Evolutionary conservation across 2,888 invertebrate species (phyloP).

Genomic region (Drosophila pseudotakahashii): DNA sequence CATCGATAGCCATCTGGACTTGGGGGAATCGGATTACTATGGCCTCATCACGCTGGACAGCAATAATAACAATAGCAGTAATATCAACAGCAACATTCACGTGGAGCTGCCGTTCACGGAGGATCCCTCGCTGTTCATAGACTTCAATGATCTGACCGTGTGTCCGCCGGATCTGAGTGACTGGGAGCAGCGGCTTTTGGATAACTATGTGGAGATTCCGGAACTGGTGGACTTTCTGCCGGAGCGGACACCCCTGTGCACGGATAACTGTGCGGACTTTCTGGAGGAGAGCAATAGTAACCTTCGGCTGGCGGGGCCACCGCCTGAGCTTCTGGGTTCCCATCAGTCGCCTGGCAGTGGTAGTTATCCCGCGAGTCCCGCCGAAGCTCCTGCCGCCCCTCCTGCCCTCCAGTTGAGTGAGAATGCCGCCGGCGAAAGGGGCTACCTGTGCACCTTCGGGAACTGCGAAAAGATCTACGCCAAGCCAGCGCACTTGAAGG

Average conservation of each 20-base stretch:
- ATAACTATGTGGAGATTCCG: constrained; percentile 82
- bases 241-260: constrained; percentile 86
- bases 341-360: background rate
- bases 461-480: constrained; percentile 93
- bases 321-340: background rate
- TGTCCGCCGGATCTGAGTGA: constrained; percentile 75
- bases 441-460: constrained; percentile 89
- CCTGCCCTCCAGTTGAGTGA: constrained; percentile 78
- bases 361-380: background rate
- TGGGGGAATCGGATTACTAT: constrained; percentile 58
- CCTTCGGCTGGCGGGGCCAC: constrained; percentile 57
- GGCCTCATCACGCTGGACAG: constrained; percentile 67
- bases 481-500: constrained; percentile 95
- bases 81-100: constrained; percentile 7
- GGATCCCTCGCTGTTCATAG: constrained; percentile 19
- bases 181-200: constrained; percentile 82
- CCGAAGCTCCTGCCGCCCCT: background rate
- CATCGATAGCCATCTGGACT: constrained; percentile 31
- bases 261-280: constrained; percentile 86
- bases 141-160: constrained; percentile 27
- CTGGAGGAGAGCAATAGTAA: constrained; percentile 84
- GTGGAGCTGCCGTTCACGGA: background rate
- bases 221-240: constrained; percentile 84
- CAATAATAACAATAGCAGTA: constrained; percentile 49
- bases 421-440: constrained; percentile 84